phyloP scores from a whole-genome alignment of 2,888 invertebrate species.

The Cynaeus angustus region DNA sequence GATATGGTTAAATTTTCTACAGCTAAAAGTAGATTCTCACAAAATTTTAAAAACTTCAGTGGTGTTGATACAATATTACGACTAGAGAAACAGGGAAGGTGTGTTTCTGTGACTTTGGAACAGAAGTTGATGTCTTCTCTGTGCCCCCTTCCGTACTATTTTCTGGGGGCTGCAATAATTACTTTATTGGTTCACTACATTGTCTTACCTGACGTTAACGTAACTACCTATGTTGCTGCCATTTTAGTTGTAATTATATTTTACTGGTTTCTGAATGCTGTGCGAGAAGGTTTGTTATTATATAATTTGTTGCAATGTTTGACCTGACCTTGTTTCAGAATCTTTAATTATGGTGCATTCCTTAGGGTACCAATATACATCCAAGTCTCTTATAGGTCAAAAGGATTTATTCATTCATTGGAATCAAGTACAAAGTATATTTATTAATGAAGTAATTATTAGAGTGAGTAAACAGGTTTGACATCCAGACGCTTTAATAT shows the following conservation, averaged over 20 bases:
- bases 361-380: slow-evolving; percentile 53
- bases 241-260: slow-evolving; percentile 19
- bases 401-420: slow-evolving; percentile 54
- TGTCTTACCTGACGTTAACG: slow-evolving; percentile 5
- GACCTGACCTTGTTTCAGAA: slow-evolving; percentile 54
- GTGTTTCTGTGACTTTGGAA: slow-evolving; percentile 9
- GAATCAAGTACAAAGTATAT: slow-evolving; percentile 54
- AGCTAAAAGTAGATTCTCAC: slow-evolving; percentile 22
- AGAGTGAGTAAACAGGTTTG: slow-evolving; percentile 43
- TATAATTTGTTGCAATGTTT: neutral
- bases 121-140: slow-evolving; percentile 2
- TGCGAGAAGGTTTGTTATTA: slow-evolving; percentile 37
- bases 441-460: slow-evolving; percentile 56
- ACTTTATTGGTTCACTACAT: slow-evolving; percentile 1
- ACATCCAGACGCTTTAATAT: slow-evolving; percentile 20
- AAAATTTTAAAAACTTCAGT: slow-evolving; percentile 27
- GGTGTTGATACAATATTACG: slow-evolving; percentile 23
- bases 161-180: slow-evolving; percentile 7
- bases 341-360: slow-evolving; percentile 50
- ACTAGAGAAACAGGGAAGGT: slow-evolving; percentile 28
- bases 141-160: neutral
- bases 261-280: slow-evolving; percentile 9
- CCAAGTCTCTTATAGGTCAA: slow-evolving; percentile 40
- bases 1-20: slow-evolving; percentile 34
- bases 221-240: slow-evolving; percentile 20